Base-by-base conservation (phyloP, 2,113 vertebrate species). In the Dicerorhinus sumatrensis region DNA sequence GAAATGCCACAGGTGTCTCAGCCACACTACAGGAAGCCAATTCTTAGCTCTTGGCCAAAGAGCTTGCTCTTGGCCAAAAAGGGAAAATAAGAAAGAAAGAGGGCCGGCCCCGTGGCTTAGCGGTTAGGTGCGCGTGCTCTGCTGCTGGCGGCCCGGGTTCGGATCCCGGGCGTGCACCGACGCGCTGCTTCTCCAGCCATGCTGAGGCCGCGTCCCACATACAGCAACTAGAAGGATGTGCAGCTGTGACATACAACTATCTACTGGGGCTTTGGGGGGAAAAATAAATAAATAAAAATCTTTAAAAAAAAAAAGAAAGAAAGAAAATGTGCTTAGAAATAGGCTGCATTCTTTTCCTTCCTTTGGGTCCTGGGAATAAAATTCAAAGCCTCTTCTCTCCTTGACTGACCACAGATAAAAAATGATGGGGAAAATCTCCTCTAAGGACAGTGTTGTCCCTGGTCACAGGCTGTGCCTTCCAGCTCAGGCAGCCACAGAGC, bases 321-420 rank as follows among this genome's bases (percentile, higher is more conserved):
- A 96, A 96, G n/a, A 82, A 90, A 83, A 91, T 36, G 25, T 13
- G 56, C 20, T 92, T 85, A 62, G 39, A 42, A 88, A 96, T 70
- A 62, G 25, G 5, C 29, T 73, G 16, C 39, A 33, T 87, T 95
- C 84, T 82, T 94, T 97, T 46, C 31, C 42, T 94, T 94, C 94
- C 90, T 54, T 92, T 36, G 8, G 29, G 73, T 70, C 8, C 36
- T 96, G 2, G 91, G 48, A 79, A 96, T 94, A 91, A 96, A 98
- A 98, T 97, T 70, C 75, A 97, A 96, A 97, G 65, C 96, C 29
- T 97, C 73, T 94, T 98, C 48, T 98, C 39, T 97, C 29, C 42
- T 97, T 97, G 88, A 96, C 51, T 93, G 92, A 97, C 81, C 60
- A 97, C 92, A 98, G 94, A 97, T 92, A 60, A 76, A 70, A 36